A percentile compares a stretch with the other conserved stretches of the same genome.
Evolutionary conservation across 1,140 invertebrate genomes (phyloP).

Genomic region (Zaprionus davidi): DNA sequence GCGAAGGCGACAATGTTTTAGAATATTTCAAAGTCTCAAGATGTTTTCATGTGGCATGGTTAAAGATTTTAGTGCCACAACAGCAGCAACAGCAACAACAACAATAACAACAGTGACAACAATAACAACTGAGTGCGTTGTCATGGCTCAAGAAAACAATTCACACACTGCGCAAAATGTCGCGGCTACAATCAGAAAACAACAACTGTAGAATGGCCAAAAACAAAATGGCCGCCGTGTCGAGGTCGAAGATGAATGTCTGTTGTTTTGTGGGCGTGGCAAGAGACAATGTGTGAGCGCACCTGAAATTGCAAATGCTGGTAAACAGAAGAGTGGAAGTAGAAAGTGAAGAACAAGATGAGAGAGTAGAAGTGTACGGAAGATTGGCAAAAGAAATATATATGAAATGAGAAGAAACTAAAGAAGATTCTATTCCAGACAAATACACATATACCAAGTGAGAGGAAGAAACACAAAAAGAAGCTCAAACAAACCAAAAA

Average conservation of each 20-base stretch:
- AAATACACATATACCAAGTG: background rate
- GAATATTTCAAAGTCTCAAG: slow-evolving; percentile 46
- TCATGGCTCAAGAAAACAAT: slow-evolving; percentile 56
- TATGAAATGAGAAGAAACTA: background rate
- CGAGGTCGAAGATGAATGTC: slow-evolving; percentile 67
- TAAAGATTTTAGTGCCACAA: slow-evolving; percentile 76
- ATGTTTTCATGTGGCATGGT: slow-evolving; percentile 76
- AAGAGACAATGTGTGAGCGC: background rate
- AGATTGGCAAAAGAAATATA: background rate
- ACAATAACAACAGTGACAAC: background rate
- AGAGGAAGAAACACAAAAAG: background rate
- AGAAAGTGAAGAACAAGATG: background rate
- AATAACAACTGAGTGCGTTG: slow-evolving; percentile 20
- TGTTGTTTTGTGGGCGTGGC: slow-evolving; percentile 4
- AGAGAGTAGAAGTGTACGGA: background rate
- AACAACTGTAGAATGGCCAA: slow-evolving; percentile 31
- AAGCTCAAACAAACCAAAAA: background rate
- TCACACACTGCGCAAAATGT: slow-evolving; percentile 68
- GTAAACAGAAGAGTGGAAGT: too few relatives aligned
- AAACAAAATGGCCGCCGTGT: slow-evolving; percentile 69
- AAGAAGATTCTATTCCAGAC: background rate
- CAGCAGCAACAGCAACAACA: slow-evolving; percentile 18
- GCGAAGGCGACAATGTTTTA: slow-evolving; percentile 24
- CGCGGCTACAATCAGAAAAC: slow-evolving; percentile 64
- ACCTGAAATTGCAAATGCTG: background rate